These are phyloP conservation scores for Tapera naevia DNA, from an alignment of 2,797 vertebrate species.

Conservation along the genomic window DNA sequence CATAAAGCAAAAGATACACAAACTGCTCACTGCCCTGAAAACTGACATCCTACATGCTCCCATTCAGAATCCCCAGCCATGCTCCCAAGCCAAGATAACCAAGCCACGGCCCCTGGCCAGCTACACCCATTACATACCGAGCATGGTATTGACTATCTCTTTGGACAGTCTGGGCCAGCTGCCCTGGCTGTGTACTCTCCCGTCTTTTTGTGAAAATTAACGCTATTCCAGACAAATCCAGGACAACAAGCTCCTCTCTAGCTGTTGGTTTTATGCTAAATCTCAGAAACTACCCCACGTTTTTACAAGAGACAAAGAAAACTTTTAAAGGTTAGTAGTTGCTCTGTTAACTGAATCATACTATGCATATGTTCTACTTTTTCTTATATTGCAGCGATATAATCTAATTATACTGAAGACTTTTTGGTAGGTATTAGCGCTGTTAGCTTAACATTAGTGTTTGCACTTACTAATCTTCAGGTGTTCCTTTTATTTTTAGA, in stretches of 20 bases:
- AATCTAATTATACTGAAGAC: not conserved
- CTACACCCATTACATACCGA: not conserved
- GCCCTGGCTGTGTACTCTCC: not conserved
- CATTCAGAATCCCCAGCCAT: too few species aligned
- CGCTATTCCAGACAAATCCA: not conserved
- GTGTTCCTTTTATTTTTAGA: conserved; percentile 1
- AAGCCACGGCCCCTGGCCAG: too few species aligned
- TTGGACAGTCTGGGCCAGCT: not conserved
- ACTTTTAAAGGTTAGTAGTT: not conserved
- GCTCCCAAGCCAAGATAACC: too few species aligned
- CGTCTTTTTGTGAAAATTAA: not conserved
- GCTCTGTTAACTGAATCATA: not conserved
- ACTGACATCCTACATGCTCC: too few species aligned
- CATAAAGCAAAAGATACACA: too few species aligned
- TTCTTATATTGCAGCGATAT: not conserved
- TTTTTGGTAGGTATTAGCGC: not conserved
- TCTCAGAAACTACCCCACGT: not conserved
- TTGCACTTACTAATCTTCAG: not conserved
- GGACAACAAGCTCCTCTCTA: not conserved
- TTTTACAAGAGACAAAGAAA: not conserved
- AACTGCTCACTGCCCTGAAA: too few species aligned
- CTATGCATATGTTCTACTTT: not conserved
- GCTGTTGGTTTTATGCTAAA: not conserved
- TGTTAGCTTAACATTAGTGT: not conserved
- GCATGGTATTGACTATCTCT: not conserved